These are phyloP conservation scores for Vireo altiloquus DNA, from an alignment of 2,113 vertebrate genomes.

Conservation along the genomic window DNA sequence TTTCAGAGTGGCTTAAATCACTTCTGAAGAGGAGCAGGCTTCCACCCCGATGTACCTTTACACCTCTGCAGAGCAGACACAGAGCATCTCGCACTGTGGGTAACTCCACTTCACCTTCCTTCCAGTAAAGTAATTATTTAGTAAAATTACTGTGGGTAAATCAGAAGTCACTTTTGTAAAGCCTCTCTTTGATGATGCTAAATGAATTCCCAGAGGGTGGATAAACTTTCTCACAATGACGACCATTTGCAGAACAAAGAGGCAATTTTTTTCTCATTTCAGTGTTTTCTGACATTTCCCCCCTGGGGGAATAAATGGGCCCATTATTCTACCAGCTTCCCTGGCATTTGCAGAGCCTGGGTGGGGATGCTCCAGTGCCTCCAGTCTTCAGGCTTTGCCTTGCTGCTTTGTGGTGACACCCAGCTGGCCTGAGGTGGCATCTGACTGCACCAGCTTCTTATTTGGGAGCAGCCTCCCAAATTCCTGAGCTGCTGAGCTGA, in stretches of 20 bases:
- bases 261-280: conserved; percentile 32
- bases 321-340: background rate
- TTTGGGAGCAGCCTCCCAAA: background rate
- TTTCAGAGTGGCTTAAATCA: background rate
- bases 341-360: background rate
- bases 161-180: conserved; percentile 13
- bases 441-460: no score
- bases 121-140: background rate
- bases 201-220: conserved; percentile 44
- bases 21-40: background rate
- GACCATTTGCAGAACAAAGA: conserved; percentile 41
- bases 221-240: conserved; percentile 42
- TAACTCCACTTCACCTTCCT: background rate
- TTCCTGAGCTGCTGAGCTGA: background rate
- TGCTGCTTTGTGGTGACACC: background rate
- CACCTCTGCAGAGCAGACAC: background rate
- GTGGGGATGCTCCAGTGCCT: background rate
- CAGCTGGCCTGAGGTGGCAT: background rate
- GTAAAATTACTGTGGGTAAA: conserved; percentile 3
- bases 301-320: conserved; percentile 14
- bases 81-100: background rate
- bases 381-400: background rate
- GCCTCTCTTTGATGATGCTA: conserved; percentile 14
- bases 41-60: background rate
- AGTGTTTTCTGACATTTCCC: conserved; percentile 17